Base-by-base conservation (phyloP, 2,797 vertebrate species). In the Anguilla pacifica region DNA sequence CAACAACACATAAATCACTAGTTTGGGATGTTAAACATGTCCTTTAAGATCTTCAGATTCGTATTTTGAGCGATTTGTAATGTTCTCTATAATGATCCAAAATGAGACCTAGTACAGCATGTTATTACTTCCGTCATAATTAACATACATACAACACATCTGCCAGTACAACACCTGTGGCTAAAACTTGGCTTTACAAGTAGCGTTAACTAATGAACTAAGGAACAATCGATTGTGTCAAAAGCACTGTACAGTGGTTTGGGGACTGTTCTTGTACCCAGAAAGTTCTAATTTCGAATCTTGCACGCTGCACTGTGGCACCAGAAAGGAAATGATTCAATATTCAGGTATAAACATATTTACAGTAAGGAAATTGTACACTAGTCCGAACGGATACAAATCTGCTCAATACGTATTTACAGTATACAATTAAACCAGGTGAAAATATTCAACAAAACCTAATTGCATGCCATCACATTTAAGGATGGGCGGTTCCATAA, bases 111-210 rank as follows among this genome's bases (percentile, higher is more conserved):
- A 74, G 10, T 13, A 35, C 28, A 35, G 70, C 11, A 13, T 46
- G 35, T 79, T 46, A 43, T 79, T 43, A 79, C 15, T 79, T 79
- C 35, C 35, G n/a, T 79, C 74, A 39, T 79, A 79, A 79, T 43
- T 79, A 39, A 46, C 35, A 79, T 19, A 46, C 15, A 79, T 43
- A 43, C 31, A 43, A 43, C 74, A 79, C 35, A 43, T 43, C 17
- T 43, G 35, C 7, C 39, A 5, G 15, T 3, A 22, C 39, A 79
- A 43, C 35, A 43, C 74, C 35, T 19, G 31, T 17, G 74, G 74
- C 74, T 79, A 43, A 43, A 46, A 79, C 13, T n/a, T 43, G 74
- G 19, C 28, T 13, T 72, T 35, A 72, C 28, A 31, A 11, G 67
- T 28, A 31, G 10, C 67, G 55, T 19, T 57, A 67, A 4, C 10